A percentile compares a stretch with the other conserved stretches of the same genome.
These are phyloP conservation scores for Chaetoderma sp. DNA, from an alignment of 2,888 invertebrate species.

Conservation along the genomic window DNA sequence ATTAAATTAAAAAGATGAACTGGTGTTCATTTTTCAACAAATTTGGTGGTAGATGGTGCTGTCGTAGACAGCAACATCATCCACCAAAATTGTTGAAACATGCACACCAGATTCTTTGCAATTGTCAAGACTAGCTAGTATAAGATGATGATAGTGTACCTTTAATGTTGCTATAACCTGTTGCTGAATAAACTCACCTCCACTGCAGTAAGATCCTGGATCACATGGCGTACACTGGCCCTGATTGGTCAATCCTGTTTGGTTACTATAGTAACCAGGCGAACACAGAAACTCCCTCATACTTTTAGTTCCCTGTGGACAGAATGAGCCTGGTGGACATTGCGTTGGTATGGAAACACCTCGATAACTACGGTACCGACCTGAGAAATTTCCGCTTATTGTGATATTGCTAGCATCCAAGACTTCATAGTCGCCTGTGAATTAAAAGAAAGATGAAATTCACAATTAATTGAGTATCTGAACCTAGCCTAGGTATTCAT, in stretches of 20 bases:
- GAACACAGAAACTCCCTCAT: constrained; percentile 60
- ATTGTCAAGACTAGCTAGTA: too few species aligned
- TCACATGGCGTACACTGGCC: constrained; percentile 62
- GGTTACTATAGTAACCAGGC: constrained; percentile 60
- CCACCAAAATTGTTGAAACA: too few species aligned
- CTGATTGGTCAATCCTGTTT: constrained; percentile 49
- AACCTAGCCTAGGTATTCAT: too few species aligned
- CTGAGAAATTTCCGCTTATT: constrained; percentile 54
- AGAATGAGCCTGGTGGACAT: constrained; percentile 64
- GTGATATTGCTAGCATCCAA: constrained; percentile 56
- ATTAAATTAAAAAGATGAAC: too few species aligned
- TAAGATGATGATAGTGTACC: too few species aligned
- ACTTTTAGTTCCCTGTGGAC: constrained; percentile 53
- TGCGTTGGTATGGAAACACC: constrained; percentile 59
- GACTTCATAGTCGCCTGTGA: constrained; percentile 59
- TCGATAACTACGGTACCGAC: constrained; percentile 56
- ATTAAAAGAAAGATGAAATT: neutral
- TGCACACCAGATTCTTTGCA: too few species aligned
- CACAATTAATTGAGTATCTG: too few species aligned
- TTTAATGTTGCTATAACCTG: too few species aligned
- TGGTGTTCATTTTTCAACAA: too few species aligned
- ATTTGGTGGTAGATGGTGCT: too few species aligned
- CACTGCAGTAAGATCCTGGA: constrained; percentile 61
- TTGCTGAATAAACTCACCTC: too few species aligned
- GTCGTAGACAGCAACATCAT: too few species aligned